These are phyloP conservation scores for Premnoplex brunnescens DNA, from an alignment of 2,797 vertebrate species.

Conservation along the genomic window DNA sequence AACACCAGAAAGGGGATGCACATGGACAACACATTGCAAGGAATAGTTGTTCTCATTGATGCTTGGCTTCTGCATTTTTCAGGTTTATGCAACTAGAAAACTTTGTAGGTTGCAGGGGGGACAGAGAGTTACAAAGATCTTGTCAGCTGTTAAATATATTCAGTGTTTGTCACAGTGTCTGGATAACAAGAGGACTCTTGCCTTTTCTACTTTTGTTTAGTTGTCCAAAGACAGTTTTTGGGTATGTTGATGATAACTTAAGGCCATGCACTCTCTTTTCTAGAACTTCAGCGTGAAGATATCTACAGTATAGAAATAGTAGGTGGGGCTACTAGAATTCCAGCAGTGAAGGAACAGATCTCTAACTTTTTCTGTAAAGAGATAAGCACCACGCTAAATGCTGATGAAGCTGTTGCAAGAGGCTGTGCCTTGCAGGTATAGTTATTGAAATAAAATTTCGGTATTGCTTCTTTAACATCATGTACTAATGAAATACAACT, in stretches of 20 bases:
- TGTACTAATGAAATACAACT: not conserved
- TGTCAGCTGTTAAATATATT: not conserved
- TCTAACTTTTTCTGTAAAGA: conserved; percentile 81
- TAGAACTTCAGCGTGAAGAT: conserved; percentile 81
- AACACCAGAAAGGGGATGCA: not conserved
- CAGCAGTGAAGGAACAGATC: conserved; percentile 81
- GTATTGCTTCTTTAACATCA: not conserved
- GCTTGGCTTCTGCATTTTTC: conserved; percentile 10
- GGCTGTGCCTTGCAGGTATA: conserved; percentile 82
- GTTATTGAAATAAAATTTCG: not conserved
- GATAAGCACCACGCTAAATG: conserved; percentile 82
- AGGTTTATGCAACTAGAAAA: not conserved
- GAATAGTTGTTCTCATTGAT: not conserved
- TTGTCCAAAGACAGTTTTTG: not conserved
- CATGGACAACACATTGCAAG: not conserved
- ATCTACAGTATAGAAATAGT: conserved; percentile 82
- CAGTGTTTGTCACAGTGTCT: not conserved
- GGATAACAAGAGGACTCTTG: not conserved
- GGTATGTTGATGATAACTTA: not conserved
- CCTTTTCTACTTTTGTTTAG: not conserved
- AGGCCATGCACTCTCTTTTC: conserved; percentile 33
- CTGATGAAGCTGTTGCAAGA: conserved; percentile 83
- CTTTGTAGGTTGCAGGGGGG: not conserved
- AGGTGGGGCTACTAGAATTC: conserved; percentile 82
- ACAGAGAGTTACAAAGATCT: not conserved